phyloP scores from a whole-genome alignment of 1,140 invertebrate genomes.

The Macrobrachium rosenbergii region DNA sequence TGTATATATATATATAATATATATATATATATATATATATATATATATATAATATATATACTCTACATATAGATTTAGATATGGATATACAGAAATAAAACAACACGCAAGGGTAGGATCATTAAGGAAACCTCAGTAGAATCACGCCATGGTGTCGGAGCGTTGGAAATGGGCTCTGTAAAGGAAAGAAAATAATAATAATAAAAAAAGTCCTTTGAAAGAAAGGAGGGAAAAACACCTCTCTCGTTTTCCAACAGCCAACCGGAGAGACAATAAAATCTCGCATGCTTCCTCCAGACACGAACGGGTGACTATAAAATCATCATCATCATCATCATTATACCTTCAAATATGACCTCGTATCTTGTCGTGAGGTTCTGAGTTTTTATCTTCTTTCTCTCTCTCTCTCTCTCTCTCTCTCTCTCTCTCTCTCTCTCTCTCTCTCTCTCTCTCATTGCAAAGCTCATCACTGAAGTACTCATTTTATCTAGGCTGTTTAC shows the following conservation, averaged over 20 bases:
- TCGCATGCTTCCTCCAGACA: too few relatives aligned
- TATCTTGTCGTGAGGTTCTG: background rate
- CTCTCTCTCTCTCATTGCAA: constrained; percentile 12
- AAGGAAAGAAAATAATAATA: too few relatives aligned
- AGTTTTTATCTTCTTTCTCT: background rate
- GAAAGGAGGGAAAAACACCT: too few relatives aligned
- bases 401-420: constrained; percentile 11
- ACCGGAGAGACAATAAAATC: too few relatives aligned
- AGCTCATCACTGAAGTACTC: background rate
- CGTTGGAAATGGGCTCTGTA: too few relatives aligned
- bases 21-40: background rate
- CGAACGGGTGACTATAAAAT: too few relatives aligned
- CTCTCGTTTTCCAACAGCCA: too few relatives aligned
- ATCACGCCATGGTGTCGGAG: too few relatives aligned
- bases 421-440: constrained; percentile 15
- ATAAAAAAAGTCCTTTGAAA: too few relatives aligned
- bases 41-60: background rate
- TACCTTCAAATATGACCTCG: background rate
- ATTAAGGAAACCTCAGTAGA: too few relatives aligned
- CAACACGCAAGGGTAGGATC: too few relatives aligned
- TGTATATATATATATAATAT: background rate
- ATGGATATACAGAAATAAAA: background rate
- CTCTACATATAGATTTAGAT: background rate
- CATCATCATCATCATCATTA: too few relatives aligned
- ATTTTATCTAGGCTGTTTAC: background rate